Percentiles rank a stretch among this genome's conserved stretches.
phyloP scores from a whole-genome alignment of 2,113 vertebrate species.

The Mola mola region DNA sequence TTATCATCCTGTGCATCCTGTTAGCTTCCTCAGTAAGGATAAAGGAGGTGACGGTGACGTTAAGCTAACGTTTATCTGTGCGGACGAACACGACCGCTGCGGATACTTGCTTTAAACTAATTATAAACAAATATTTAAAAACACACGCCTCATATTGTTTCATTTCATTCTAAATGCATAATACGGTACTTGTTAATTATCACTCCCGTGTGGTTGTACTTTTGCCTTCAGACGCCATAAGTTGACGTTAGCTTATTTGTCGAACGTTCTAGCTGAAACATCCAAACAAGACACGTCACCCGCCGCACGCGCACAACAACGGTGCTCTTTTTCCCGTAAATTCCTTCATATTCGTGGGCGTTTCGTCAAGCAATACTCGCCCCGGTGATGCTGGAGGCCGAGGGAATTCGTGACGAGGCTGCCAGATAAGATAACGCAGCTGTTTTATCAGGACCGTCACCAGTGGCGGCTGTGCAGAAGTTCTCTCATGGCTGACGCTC shows the following conservation, averaged over 20 bases:
- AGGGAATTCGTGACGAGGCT: background rate
- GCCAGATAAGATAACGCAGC: background rate
- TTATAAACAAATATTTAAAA: too few relatives aligned
- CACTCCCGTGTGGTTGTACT: background rate
- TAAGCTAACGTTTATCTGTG: background rate
- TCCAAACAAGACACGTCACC: slow-evolving; percentile 41
- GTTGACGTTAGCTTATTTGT: background rate
- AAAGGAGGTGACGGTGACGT: too few relatives aligned
- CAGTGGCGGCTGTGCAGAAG: slow-evolving; percentile 15
- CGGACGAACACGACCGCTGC: background rate
- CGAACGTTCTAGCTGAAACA: slow-evolving; percentile 14
- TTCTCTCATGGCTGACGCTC: slow-evolving; percentile 34
- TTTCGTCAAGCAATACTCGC: background rate
- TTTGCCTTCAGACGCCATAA: background rate
- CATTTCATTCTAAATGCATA: too few relatives aligned
- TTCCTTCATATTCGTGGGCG: fast-evolving
- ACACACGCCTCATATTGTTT: too few relatives aligned
- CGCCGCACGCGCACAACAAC: background rate
- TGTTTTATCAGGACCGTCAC: background rate
- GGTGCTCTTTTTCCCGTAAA: background rate
- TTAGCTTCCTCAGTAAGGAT: background rate
- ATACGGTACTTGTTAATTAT: background rate
- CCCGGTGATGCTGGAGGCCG: fast-evolving
- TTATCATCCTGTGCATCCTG: background rate
- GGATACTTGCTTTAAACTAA: background rate